Evolutionary conservation across 1,140 invertebrate species (phyloP).

Genomic region (Drosophila biarmipes): DNA sequence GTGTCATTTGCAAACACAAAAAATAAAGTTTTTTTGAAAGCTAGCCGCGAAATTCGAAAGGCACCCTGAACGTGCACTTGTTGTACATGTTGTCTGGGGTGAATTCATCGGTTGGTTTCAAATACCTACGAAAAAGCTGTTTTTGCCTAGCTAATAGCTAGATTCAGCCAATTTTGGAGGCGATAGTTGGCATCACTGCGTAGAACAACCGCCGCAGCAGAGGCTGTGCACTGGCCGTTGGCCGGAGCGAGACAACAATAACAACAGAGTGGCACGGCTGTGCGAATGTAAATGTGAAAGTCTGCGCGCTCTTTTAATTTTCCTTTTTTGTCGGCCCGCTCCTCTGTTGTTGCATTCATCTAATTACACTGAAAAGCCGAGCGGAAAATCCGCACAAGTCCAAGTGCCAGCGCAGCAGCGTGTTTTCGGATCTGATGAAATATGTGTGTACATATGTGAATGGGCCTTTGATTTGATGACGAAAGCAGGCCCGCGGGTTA

Average conservation of each 20-base stretch:
- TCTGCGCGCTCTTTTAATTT: constrained; percentile 36
- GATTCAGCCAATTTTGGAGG: background rate
- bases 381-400: constrained; percentile 5
- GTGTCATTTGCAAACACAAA: too few relatives aligned
- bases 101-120: too few relatives aligned
- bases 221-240: constrained; percentile 11
- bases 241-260: constrained; percentile 33
- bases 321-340: background rate
- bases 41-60: too few relatives aligned
- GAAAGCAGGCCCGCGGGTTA: constrained; percentile 20
- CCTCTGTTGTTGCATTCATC: constrained; percentile 29
- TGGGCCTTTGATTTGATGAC: constrained; percentile 3
- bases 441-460: background rate
- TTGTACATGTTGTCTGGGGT: too few relatives aligned
- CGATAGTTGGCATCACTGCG: constrained; percentile 3
- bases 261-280: constrained; percentile 34
- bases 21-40: too few relatives aligned
- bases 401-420: constrained; percentile 38
- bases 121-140: background rate
- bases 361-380: constrained; percentile 33
- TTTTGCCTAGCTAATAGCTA: background rate
- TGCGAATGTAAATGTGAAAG: constrained; percentile 33
- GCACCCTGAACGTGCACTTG: too few relatives aligned
- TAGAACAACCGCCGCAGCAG: constrained; percentile 2
- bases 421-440: constrained; percentile 28